Evolutionary conservation across 2,888 invertebrate genomes (phyloP), one percentile per base, ranked within the genome.

Genomic region (Drosophila greeni): DNA sequence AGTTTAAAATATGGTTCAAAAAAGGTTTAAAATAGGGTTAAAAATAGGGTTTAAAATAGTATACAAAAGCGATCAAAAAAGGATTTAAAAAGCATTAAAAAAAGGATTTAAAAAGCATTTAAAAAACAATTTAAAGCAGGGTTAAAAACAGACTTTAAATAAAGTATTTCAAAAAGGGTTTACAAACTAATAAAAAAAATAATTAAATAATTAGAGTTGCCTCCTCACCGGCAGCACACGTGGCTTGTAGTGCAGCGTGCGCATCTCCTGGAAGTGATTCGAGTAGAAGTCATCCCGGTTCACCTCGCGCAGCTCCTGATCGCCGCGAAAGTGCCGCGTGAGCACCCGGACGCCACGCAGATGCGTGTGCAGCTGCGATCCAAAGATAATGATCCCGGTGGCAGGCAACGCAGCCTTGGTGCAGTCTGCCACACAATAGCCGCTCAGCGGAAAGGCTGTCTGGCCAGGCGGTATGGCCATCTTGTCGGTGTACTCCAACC

Each of bases 221-320:
- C 11, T 24, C 66, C 90, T 90, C 90, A 97, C 97, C 77, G 97
- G 97, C 69, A 96, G 86, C 18, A 99, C 90, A 57, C 90, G 91
- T 0, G 96, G 94, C n/a, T 93, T 94, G 60, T 91, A 90, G 76
- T 95, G 94, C 53, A 99, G 90, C 53, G 94, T 91, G 66, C 98
- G 90, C 81, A 99, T 99, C 90, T 99, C 99, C 89, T 99, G 99
- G 89, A 97, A 99, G 90, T 99, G 98, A 1, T 98, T 95, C 58
- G 97, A 97, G 89, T 97, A 99, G 89, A 98, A 99, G 88, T 95
- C 92, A 88, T 99, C 99, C 67, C 94, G 91, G 89, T 99, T 98
- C 16, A 99, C 89, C 74, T 93, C 91, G 0, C 94, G 93, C 45
- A 98, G 89, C 88, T 98, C 97, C 14, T 92, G 90, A 2, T 95